Percentiles rank a stretch among this genome's conserved stretches.
These are phyloP conservation scores for Dendroctonus ponderosae DNA, from an alignment of 1,140 invertebrate genomes.

Conservation along the genomic window DNA sequence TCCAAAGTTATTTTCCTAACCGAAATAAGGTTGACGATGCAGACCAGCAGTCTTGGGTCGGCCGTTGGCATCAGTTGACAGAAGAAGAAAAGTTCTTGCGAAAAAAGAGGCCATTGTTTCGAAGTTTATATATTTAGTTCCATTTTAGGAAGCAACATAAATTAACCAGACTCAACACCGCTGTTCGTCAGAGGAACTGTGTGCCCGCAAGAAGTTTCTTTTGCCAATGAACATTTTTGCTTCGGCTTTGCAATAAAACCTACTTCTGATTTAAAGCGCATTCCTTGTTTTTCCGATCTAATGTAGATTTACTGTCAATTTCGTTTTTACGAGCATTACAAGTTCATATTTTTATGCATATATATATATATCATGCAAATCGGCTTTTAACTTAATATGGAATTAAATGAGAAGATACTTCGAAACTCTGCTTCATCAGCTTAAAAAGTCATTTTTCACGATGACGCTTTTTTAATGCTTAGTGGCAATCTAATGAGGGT, in stretches of 20 bases:
- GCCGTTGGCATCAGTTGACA: constrained; percentile 23
- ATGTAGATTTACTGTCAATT: too few relatives aligned
- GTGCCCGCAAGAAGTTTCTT: constrained; percentile 16
- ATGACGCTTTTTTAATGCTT: constrained; percentile 11
- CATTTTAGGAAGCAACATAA: constrained; percentile 29
- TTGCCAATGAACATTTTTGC: constrained; percentile 11
- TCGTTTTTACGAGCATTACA: too few relatives aligned
- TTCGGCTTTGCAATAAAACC: constrained; percentile 7
- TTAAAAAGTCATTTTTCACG: constrained; percentile 8
- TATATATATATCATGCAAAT: too few relatives aligned
- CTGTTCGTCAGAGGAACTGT: constrained; percentile 23
- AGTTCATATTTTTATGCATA: too few relatives aligned
- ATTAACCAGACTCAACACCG: constrained; percentile 32
- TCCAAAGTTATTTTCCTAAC: too few relatives aligned
- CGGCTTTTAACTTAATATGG: too few relatives aligned
- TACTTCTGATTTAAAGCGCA: constrained; percentile 27
- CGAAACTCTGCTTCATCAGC: not conserved
- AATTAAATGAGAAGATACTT: too few relatives aligned
- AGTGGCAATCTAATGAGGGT: constrained; percentile 43
- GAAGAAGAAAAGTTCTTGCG: constrained; percentile 25
- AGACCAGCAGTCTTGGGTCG: constrained; percentile 9
- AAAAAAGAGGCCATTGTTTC: constrained; percentile 31
- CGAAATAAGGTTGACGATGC: not conserved
- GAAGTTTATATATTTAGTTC: constrained; percentile 31
- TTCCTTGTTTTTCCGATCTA: not conserved